Evolutionary conservation across 2,113 vertebrate genomes (phyloP).

Genomic region (Gymnocephalus cernua): DNA sequence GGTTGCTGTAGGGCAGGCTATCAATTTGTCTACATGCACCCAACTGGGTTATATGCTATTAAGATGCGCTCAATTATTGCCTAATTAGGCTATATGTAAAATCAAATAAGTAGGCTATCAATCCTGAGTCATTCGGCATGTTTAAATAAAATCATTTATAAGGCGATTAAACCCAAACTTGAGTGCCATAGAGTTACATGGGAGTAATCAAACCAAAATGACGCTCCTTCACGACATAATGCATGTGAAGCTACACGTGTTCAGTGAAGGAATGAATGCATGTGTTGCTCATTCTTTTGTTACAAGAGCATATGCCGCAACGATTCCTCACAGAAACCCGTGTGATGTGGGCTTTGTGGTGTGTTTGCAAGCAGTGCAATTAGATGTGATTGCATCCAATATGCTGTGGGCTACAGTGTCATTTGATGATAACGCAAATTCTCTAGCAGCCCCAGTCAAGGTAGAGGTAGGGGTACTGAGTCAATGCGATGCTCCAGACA

Average conservation of each 20-base stretch:
- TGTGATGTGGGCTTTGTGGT: not conserved
- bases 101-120: not conserved
- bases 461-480: conserved; percentile 15
- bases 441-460: not conserved
- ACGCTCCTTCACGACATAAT: too few relatives aligned
- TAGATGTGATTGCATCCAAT: not conserved
- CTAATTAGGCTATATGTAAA: not conserved
- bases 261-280: not conserved
- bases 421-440: not conserved
- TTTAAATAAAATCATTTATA: not conserved
- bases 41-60: not conserved
- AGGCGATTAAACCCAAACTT: not conserved
- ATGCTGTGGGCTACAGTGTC: not conserved
- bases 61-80: not conserved
- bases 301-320: conserved; percentile 1
- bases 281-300: conserved; percentile 50
- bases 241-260: conserved; percentile 23
- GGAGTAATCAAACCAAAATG: too few relatives aligned
- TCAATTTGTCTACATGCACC: not conserved
- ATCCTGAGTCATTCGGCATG: not conserved
- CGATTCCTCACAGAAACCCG: not conserved
- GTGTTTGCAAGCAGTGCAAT: not conserved
- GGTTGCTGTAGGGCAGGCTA: not conserved
- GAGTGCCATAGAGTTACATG: not conserved
- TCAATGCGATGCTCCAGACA: conserved; percentile 51